A percentile compares a stretch with the other conserved stretches of the same genome.
Evolutionary conservation across 2,888 invertebrate genomes (phyloP).

Genomic region (Hedychridium roseum): DNA sequence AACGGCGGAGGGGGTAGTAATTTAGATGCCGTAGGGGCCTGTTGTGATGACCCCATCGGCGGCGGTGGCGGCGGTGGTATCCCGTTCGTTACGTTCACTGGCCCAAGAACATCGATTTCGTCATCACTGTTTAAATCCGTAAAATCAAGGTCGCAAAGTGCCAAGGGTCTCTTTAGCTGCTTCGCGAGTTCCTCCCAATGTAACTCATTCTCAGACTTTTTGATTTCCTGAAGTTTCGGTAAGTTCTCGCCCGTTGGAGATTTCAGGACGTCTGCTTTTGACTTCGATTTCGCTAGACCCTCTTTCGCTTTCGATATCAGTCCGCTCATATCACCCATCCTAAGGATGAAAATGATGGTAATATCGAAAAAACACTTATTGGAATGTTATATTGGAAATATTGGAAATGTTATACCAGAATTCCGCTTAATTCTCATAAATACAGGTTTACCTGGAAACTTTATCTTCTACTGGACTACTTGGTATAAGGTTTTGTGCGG

Average conservation of each 20-base stretch:
- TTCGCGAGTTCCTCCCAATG: slow-evolving; percentile 94
- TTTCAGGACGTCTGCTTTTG: slow-evolving; percentile 79
- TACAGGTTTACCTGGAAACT: slow-evolving; percentile 55
- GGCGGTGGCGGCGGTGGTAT: slow-evolving; percentile 85
- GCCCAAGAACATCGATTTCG: slow-evolving; percentile 80
- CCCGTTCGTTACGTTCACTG: slow-evolving; percentile 72
- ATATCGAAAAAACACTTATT: background rate
- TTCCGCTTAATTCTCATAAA: background rate
- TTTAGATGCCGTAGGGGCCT: too few relatives aligned
- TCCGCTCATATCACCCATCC: slow-evolving; percentile 87
- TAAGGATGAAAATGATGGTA: too few relatives aligned
- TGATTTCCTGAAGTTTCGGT: slow-evolving; percentile 73
- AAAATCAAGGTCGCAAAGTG: slow-evolving; percentile 95
- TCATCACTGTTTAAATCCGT: slow-evolving; percentile 90
- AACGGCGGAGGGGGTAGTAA: slow-evolving; percentile 64
- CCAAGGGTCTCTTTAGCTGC: slow-evolving; percentile 77
- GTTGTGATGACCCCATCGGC: slow-evolving; percentile 73
- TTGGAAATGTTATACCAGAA: background rate
- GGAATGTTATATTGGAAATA: background rate
- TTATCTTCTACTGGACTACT: slow-evolving; percentile 65
- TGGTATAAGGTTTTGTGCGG: slow-evolving; percentile 73
- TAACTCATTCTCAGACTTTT: slow-evolving; percentile 91
- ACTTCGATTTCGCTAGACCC: slow-evolving; percentile 86
- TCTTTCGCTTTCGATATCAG: slow-evolving; percentile 94
- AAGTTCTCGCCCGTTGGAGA: slow-evolving; percentile 75